Conservation (phyloP, 2,113 vertebrate genomes). For the Tragelaphus buxtoni region DNA sequence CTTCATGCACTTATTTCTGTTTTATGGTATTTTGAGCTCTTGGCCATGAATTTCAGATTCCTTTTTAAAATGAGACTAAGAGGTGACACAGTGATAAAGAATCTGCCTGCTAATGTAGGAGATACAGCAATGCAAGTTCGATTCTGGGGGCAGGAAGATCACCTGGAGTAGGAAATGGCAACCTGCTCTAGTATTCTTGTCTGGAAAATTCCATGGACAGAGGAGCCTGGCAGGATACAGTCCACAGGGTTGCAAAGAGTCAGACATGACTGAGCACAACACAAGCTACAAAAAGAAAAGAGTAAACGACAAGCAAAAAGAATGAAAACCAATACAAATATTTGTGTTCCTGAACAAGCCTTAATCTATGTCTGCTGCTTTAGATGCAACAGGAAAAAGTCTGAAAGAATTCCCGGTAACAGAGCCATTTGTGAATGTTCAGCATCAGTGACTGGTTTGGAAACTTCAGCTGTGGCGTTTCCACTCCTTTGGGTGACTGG, state of each 20-base stretch:
- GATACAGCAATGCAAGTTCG: accelerated
- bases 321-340: background rate
- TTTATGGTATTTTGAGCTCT: background rate
- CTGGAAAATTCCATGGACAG: background rate
- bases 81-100: background rate
- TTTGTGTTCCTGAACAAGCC: background rate
- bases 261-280: background rate
- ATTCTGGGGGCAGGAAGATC: background rate
- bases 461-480: slow-evolving; percentile 14
- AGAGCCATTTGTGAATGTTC: background rate
- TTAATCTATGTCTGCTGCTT: background rate
- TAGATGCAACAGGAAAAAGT: background rate
- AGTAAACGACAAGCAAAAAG: background rate
- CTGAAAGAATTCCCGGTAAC: background rate
- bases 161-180: background rate
- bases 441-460: background rate
- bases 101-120: background rate
- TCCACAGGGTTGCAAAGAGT: background rate
- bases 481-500: background rate
- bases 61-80: background rate
- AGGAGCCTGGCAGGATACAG: background rate
- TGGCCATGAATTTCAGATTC: background rate
- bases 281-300: background rate
- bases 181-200: background rate
- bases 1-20: background rate